Base-by-base conservation (phyloP, 2,797 vertebrate genomes). In the Poecilia wingei region DNA sequence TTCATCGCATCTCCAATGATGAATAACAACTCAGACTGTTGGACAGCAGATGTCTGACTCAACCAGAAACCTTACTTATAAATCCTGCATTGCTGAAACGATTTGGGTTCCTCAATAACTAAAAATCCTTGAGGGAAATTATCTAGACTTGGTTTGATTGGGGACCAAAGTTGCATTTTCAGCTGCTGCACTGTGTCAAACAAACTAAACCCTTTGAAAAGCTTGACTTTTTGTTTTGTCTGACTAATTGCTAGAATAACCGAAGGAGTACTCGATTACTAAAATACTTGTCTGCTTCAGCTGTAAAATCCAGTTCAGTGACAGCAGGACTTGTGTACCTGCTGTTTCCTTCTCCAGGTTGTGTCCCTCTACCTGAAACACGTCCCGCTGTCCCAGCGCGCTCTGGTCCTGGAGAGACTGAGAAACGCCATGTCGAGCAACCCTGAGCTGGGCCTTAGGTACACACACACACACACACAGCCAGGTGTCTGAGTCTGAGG, bases 391-490 rank as follows among this genome's bases (percentile, higher is more conserved):
- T 95, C 96, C 79, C 97, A 98, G 80, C 97, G 97, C 95, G 96
- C 97, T 85, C 95, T 95, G 89, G 94, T 97, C 9, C 95, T 99
- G 96, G 98, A 99, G 94, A 95, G 96, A 68, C 96, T 99, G 86
- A 95, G 95, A 86, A 96, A 97, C 91, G 84, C 93, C 75, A 98
- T 99, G 98, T 97, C 98, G 86, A 94, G 93, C 92, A 99, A 98
- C 96, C 94, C 95, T 20, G 97, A 96, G 86, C 96, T 99, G 94
- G 95, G 96, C 84, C 93, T 99, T 87, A 99, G 98, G 98, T 99
- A 96, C 88, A 36, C 76, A 59, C 43, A 43, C 76, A n/a, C 46
- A 49, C 76, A n/a, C n/a, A 25, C 47, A 49, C 51, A 59, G 31
- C 31, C 31, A 3, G 59, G 59, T 36, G 59, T 61, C 59, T 61